Percentiles rank a stretch among this genome's conserved stretches.
Conservation (phyloP, 2,888 invertebrate genomes). For the Vanessa cardui region DNA sequence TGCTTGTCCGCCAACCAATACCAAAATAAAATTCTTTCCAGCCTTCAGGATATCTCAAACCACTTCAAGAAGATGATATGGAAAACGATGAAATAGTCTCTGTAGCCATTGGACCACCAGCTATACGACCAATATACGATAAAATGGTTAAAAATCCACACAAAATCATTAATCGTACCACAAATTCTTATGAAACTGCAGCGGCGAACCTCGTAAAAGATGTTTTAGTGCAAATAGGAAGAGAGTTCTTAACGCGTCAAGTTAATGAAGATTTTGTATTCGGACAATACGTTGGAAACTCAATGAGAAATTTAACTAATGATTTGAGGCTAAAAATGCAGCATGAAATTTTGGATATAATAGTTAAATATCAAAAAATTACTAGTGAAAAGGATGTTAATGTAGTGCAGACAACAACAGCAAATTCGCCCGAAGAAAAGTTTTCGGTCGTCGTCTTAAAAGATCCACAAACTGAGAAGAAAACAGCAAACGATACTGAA, state of each 20-base stretch:
- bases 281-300: slow-evolving; percentile 70
- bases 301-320: slow-evolving; percentile 66
- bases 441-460: slow-evolving; percentile 37
- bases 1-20: too few relatives aligned
- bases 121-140: slow-evolving; percentile 64
- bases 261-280: slow-evolving; percentile 75
- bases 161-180: slow-evolving; percentile 40
- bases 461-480: slow-evolving; percentile 56
- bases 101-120: slow-evolving; percentile 72
- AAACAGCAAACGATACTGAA: slow-evolving; percentile 61
- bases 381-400: slow-evolving; percentile 35
- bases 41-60: slow-evolving; percentile 70
- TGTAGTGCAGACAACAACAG: slow-evolving; percentile 19
- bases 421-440: slow-evolving; percentile 22
- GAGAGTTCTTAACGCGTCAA: slow-evolving; percentile 63
- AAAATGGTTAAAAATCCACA: slow-evolving; percentile 42
- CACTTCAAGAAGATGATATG: slow-evolving; percentile 71
- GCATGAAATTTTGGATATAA: slow-evolving; percentile 69
- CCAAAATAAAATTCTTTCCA: slow-evolving; percentile 46
- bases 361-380: slow-evolving; percentile 56
- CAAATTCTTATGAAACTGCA: slow-evolving; percentile 36
- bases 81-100: slow-evolving; percentile 74
- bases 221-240: slow-evolving; percentile 60
- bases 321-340: slow-evolving; percentile 64
- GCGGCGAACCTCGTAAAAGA: slow-evolving; percentile 61